Evolutionary conservation across 2,888 invertebrate species (phyloP).

Genomic region (Thecophora atra): DNA sequence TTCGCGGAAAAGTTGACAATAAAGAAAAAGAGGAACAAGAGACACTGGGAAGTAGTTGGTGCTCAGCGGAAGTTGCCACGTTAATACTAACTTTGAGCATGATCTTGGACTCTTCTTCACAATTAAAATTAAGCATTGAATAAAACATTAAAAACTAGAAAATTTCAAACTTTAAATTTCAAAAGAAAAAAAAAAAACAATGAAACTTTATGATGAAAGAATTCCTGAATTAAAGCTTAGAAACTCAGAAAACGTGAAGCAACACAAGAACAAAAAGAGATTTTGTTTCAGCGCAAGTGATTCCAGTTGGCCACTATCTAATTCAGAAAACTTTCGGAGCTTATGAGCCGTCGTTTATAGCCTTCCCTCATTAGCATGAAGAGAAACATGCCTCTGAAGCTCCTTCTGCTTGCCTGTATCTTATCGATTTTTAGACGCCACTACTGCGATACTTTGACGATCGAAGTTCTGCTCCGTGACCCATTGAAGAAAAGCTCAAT

Average conservation of each 20-base stretch:
- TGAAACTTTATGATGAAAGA: too few species aligned
- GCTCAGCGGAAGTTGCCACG: too few species aligned
- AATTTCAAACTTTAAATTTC: too few species aligned
- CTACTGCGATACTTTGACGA: conserved; percentile 10
- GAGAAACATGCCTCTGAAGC: neutral
- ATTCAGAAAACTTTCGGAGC: conserved; percentile 4
- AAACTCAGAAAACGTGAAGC: neutral
- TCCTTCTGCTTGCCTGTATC: too few species aligned
- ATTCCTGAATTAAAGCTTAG: neutral
- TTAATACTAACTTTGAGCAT: too few species aligned
- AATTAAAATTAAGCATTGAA: too few species aligned
- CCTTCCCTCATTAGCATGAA: conserved; percentile 15
- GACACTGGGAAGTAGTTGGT: too few species aligned
- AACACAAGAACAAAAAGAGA: too few species aligned
- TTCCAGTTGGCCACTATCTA: conserved; percentile 14
- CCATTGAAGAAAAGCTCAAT: conserved; percentile 40
- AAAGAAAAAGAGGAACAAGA: neutral
- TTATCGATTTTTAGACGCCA: neutral
- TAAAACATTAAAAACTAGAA: too few species aligned
- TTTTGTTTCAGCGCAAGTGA: neutral
- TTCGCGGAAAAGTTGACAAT: neutral
- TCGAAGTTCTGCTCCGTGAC: conserved; percentile 27
- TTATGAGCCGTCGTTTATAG: neutral
- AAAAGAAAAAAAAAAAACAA: too few species aligned
- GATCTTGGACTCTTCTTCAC: too few species aligned